Percentiles rank a stretch among this genome's conserved stretches.
Conservation (phyloP, 2,888 invertebrate genomes). For the Thera obeliscata region DNA sequence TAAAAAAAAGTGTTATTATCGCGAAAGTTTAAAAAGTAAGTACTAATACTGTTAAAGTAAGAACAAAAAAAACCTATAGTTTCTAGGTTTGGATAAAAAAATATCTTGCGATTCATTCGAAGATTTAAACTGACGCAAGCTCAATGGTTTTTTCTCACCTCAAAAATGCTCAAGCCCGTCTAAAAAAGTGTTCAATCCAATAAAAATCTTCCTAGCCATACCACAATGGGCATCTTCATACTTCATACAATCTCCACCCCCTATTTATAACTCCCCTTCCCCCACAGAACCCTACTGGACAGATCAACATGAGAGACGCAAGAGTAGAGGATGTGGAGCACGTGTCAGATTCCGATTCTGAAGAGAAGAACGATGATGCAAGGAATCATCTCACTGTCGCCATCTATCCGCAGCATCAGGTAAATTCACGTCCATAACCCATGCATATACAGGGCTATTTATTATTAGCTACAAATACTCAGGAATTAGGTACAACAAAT, state of each 20-base stretch:
- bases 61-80: no score
- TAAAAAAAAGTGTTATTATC: no score
- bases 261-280: neutral
- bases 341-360: slow-evolving; percentile 95
- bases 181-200: neutral
- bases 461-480: no score
- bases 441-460: no score
- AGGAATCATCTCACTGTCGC: slow-evolving; percentile 93
- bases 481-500: no score
- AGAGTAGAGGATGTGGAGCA: slow-evolving; percentile 97
- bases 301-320: slow-evolving; percentile 97
- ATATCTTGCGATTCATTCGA: no score
- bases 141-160: no score
- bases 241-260: neutral
- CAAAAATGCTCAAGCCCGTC: no score
- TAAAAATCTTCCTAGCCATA: neutral
- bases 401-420: slow-evolving; percentile 95
- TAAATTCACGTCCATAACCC: slow-evolving; percentile 42
- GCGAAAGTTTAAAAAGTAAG: no score
- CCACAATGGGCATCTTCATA: neutral
- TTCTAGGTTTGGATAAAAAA: no score
- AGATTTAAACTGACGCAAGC: no score
- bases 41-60: no score
- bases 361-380: slow-evolving; percentile 91
- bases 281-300: slow-evolving; percentile 93